A percentile compares a stretch with the other conserved stretches of the same genome.
phyloP scores from a whole-genome alignment of 2,888 invertebrate species.

The Phyllotreta striolata region DNA sequence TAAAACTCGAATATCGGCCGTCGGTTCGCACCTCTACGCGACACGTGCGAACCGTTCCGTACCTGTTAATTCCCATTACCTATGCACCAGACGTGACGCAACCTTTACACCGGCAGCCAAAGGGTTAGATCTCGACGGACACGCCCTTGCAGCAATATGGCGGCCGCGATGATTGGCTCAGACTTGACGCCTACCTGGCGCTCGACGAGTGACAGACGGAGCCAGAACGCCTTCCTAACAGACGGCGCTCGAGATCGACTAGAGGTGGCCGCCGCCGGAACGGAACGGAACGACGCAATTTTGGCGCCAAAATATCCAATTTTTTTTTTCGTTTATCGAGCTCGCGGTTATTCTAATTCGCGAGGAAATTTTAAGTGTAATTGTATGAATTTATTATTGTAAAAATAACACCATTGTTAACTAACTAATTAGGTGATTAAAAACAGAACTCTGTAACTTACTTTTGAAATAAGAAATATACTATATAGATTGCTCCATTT shows the following conservation, averaged over 20 bases:
- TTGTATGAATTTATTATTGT: no score
- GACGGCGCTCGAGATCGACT: constrained; percentile 34
- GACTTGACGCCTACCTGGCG: constrained; percentile 60
- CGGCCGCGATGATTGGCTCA: constrained; percentile 70
- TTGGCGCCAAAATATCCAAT: constrained; percentile 18
- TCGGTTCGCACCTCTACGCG: constrained; percentile 28
- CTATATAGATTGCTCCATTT: no score
- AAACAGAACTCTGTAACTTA: no score
- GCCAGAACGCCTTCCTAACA: constrained; percentile 45
- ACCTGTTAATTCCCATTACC: constrained; percentile 44
- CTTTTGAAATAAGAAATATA: no score
- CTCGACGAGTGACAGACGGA: constrained; percentile 42
- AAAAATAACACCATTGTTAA: background rate
- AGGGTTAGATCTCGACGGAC: constrained; percentile 56
- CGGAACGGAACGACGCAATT: background rate
- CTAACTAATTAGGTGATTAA: background rate
- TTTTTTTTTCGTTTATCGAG: no score
- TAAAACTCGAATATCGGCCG: constrained; percentile 17
- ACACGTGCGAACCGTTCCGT: constrained; percentile 36
- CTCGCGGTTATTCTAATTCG: no score
- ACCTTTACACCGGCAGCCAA: constrained; percentile 50
- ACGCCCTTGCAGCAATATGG: constrained; percentile 74
- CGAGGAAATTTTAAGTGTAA: no score
- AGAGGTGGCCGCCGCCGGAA: constrained; percentile 11
- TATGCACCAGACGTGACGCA: constrained; percentile 48